A percentile compares a stretch with the other conserved stretches of the same genome.
Conservation (phyloP, 2,888 invertebrate species). For the Hyppa rectilinea region DNA sequence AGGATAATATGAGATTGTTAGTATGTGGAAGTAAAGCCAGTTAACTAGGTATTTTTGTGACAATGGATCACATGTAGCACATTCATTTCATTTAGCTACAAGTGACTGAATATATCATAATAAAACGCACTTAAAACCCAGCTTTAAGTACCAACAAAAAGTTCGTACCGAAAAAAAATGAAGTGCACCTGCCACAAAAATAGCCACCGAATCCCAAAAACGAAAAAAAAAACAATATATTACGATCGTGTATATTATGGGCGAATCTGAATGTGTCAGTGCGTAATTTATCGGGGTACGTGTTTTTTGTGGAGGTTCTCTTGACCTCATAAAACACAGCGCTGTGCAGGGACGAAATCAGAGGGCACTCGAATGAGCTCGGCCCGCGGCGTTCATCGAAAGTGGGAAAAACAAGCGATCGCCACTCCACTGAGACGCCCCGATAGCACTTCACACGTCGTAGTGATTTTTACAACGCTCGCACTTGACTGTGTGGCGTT, state of each 20-base stretch:
- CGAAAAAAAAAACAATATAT: slow-evolving; percentile 85
- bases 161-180: slow-evolving; percentile 46
- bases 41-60: neutral
- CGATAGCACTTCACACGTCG: slow-evolving; percentile 89
- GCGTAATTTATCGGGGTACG: slow-evolving; percentile 89
- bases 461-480: slow-evolving; percentile 90
- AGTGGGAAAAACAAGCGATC: slow-evolving; percentile 90
- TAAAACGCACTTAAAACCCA: slow-evolving; percentile 18
- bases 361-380: slow-evolving; percentile 83
- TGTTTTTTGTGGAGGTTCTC: slow-evolving; percentile 89
- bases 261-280: slow-evolving; percentile 90
- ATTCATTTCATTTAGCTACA: neutral
- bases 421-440: slow-evolving; percentile 87
- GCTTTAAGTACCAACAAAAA: slow-evolving; percentile 43
- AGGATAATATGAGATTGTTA: slow-evolving; percentile 1
- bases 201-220: slow-evolving; percentile 67
- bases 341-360: slow-evolving; percentile 84
- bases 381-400: slow-evolving; percentile 85
- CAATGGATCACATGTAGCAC: neutral
- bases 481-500: slow-evolving; percentile 84
- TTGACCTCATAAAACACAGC: slow-evolving; percentile 90
- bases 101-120: slow-evolving; percentile 16
- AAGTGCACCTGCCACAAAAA: slow-evolving; percentile 70
- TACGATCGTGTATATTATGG: slow-evolving; percentile 88
- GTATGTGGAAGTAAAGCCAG: neutral